phyloP scores from a whole-genome alignment of 2,888 invertebrate genomes.

The Cephonodes hylas region DNA sequence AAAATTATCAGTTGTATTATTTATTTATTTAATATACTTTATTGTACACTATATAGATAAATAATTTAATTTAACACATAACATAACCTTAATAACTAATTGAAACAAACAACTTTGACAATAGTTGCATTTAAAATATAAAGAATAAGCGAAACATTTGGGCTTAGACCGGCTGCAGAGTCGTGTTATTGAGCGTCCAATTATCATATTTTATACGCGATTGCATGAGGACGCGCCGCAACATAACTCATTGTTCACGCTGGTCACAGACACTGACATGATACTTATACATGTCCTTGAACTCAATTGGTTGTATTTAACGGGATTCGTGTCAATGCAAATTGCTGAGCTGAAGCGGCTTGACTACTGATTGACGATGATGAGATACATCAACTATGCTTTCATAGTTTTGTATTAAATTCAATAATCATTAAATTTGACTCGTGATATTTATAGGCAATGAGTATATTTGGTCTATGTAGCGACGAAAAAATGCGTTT shows the following conservation, averaged over 20 bases:
- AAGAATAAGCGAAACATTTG: constrained; percentile 13
- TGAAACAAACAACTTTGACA: no score
- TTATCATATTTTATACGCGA: constrained; percentile 76
- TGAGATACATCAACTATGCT: constrained; percentile 2
- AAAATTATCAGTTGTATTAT: no score
- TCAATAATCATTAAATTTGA: constrained; percentile 42
- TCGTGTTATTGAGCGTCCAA: constrained; percentile 63
- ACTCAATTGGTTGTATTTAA: constrained; percentile 76
- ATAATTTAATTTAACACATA: no score
- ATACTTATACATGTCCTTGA: constrained; percentile 76
- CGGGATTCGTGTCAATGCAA: constrained; percentile 77
- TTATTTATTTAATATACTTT: no score
- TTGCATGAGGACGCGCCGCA: constrained; percentile 72
- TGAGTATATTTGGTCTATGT: neutral
- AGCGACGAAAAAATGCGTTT: neutral
- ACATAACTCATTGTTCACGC: constrained; percentile 77
- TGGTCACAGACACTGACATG: constrained; percentile 71
- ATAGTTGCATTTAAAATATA: neutral
- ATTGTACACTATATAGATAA: no score
- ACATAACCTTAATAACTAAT: no score
- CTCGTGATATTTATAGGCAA: constrained; percentile 25
- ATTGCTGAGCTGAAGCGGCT: constrained; percentile 35
- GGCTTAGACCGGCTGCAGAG: constrained; percentile 38
- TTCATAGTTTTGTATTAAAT: constrained; percentile 17
- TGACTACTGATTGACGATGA: constrained; percentile 4